Base-by-base conservation (phyloP, 2,797 vertebrate genomes). In the Cryptoblepharus egeriae region DNA sequence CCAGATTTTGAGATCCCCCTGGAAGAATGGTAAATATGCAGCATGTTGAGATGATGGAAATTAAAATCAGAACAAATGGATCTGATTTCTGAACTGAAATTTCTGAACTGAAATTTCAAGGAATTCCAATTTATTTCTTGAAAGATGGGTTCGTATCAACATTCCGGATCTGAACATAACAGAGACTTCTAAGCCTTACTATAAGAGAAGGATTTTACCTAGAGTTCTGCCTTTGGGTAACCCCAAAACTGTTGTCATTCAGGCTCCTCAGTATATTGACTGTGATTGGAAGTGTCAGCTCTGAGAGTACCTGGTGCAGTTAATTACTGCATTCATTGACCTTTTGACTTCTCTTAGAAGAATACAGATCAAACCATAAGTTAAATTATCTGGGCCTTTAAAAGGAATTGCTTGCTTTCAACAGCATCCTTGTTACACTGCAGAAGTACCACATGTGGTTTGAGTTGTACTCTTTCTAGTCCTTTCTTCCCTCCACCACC, bases 331-430 rank as follows among this genome's bases (percentile, higher is more conserved):
- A 79, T 69, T 64, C 83, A 49, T 8, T 80, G 63, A 87, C 35
- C 76, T 92, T 75, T 57, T 78, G 77, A 90, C 75, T 42, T 58
- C n/a, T 78, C 24, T 35, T 80, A 90, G 72, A 77, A 87, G 83
- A 90, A 84, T 16, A 81, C 58, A 75, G 81, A 89, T 85, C 83
- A 87, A 91, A 89, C 3, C 77, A 75, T 39, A 84, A 77, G 64
- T 80, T 87, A 88, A 92, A 91, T 39, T 71, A 88, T 39, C 61
- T 79, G 30, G 70, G 16, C 30, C 91, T 77, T 60, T 57, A 39
- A 84, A 77, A 58, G 75, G 13, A 75, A 67, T 75, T 84, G 65
- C 64, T 83, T 84, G 89, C 37, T 58, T 81, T 76, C 30, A 89
- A 83, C 8, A 26, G 73, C 12, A 85, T 86, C 83, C 85, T 74